phyloP scores from a whole-genome alignment of 2,113 vertebrate species.

The Sapajus apella region DNA sequence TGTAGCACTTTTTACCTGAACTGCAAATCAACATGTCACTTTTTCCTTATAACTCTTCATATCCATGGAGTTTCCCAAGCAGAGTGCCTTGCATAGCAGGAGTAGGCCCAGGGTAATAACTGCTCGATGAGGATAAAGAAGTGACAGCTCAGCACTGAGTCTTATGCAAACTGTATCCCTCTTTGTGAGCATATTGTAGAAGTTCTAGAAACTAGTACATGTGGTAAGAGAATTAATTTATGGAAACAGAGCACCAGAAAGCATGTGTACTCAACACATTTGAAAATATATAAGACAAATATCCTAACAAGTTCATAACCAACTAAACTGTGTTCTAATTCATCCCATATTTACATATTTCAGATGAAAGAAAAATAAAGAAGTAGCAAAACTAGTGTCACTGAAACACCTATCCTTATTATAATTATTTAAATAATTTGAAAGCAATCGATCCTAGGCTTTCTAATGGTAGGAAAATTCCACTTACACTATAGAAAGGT shows the following conservation, averaged over 20 bases:
- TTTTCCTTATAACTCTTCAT: background rate
- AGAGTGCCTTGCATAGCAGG: background rate
- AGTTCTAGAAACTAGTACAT: background rate
- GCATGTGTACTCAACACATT: background rate
- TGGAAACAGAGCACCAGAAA: background rate
- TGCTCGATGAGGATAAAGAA: background rate
- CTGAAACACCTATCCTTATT: background rate
- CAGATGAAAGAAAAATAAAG: background rate
- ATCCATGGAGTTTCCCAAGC: background rate
- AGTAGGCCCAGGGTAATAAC: background rate
- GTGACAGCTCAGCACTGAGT: background rate
- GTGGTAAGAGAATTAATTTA: background rate
- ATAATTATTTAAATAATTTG: slow-evolving; percentile 39
- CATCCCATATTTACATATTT: background rate
- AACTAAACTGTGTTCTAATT: background rate
- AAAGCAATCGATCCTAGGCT: background rate
- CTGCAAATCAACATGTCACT: background rate
- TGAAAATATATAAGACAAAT: background rate
- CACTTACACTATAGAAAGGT: background rate
- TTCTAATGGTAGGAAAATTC: slow-evolving; percentile 28
- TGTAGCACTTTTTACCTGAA: background rate
- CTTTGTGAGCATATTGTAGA: background rate
- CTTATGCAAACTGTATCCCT: background rate
- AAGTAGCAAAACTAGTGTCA: background rate
- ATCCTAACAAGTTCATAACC: background rate